phyloP scores from a whole-genome alignment of 2,113 vertebrate species.

The Nannospalax galili region DNA sequence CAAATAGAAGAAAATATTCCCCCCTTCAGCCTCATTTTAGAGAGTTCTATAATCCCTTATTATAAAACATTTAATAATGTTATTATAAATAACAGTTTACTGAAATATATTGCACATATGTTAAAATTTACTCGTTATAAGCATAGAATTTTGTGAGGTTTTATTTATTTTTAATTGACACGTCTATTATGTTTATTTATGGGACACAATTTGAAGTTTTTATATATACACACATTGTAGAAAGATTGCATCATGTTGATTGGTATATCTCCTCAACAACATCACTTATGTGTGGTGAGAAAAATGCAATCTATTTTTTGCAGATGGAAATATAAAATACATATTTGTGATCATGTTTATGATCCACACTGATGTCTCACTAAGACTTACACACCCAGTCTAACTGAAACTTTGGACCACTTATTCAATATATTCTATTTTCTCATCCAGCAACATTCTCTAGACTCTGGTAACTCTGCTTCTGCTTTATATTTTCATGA shows the following conservation, averaged over 20 bases:
- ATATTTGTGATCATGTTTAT: neutral
- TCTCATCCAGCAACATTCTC: neutral
- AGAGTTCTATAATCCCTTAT: neutral
- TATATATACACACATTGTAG: neutral
- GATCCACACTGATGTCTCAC: neutral
- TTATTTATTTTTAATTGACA: neutral
- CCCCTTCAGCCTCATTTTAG: neutral
- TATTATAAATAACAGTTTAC: neutral
- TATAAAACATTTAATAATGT: neutral
- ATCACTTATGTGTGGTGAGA: neutral
- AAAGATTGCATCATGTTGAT: neutral
- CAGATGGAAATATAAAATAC: neutral
- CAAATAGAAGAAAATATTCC: neutral
- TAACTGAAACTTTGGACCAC: neutral
- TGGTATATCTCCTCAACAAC: neutral
- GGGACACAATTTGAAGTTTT: neutral
- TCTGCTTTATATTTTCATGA: neutral
- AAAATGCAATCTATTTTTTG: neutral
- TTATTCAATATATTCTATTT: neutral
- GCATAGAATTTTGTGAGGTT: neutral
- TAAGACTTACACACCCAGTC: neutral
- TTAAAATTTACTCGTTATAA: slow-evolving; percentile 1
- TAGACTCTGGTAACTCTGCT: neutral
- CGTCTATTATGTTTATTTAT: neutral
- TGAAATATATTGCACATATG: neutral